Conservation (phyloP, 2,888 invertebrate genomes). For the Onthophagus sagittarius region DNA sequence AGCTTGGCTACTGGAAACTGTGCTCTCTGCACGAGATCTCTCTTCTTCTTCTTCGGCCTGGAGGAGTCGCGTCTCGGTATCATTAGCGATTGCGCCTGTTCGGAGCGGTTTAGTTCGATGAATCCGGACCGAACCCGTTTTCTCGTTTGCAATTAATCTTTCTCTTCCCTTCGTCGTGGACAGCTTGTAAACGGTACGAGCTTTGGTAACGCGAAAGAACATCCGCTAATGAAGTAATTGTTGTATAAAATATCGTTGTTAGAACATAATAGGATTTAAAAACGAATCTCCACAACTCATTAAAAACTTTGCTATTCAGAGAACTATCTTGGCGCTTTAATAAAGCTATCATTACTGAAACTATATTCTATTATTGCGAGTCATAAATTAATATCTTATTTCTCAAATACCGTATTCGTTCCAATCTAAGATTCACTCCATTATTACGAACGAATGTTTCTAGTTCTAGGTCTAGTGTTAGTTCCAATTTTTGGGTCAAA, state of each 20-base stretch:
- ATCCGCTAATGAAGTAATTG: not conserved
- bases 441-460: no score
- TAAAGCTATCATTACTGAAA: no score
- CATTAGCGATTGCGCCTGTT: conserved; percentile 2
- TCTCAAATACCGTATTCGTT: no score
- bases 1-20: conserved; percentile 5
- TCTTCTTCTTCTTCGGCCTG: not conserved
- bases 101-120: not conserved
- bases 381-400: no score
- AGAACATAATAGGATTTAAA: no score
- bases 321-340: no score
- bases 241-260: not conserved
- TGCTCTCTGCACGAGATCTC: not conserved
- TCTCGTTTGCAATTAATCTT: not conserved
- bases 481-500: no score
- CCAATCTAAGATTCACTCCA: no score
- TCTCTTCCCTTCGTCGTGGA: not conserved
- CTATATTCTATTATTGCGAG: no score
- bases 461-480: no score
- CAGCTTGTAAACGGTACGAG: not conserved
- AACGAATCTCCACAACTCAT: no score
- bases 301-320: no score
- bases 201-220: not conserved
- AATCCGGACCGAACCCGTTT: not conserved
- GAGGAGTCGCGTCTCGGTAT: not conserved